These are phyloP conservation scores for Myioborus miniatus DNA, from an alignment of 2,797 vertebrate genomes.

Conservation along the genomic window DNA sequence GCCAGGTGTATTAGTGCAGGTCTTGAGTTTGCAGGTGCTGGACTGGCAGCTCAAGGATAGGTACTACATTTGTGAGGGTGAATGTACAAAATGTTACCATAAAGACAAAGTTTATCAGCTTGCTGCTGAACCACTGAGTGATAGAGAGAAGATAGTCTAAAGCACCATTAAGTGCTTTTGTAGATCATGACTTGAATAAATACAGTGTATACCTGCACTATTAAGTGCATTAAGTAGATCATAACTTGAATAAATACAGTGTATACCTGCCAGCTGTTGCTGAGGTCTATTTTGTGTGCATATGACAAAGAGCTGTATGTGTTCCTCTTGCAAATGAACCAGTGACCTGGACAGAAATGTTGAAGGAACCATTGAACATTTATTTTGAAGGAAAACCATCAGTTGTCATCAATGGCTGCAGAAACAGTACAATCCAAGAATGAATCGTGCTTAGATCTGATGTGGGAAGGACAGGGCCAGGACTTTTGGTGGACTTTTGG, in stretches of 20 bases:
- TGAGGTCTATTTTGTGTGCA: not conserved
- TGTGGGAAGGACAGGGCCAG: not conserved
- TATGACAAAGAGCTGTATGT: not conserved
- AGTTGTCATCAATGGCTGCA: not conserved
- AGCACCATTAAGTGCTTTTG: not conserved
- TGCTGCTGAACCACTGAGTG: not conserved
- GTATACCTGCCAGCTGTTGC: not conserved
- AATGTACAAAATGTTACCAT: not conserved
- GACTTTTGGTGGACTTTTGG: not conserved
- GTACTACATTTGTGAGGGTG: not conserved
- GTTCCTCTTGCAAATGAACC: not conserved
- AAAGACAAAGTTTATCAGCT: not conserved
- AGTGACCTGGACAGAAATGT: not conserved
- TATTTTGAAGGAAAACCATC: not conserved
- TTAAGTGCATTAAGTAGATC: not conserved
- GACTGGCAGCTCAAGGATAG: not conserved
- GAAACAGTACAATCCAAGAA: not conserved
- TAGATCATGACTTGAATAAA: not conserved
- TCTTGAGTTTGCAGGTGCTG: not conserved
- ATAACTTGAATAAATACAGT: not conserved
- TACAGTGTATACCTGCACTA: not conserved
- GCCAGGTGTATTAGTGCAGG: not conserved
- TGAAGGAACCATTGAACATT: not conserved
- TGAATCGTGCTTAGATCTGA: not conserved
- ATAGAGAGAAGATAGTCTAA: not conserved